A percentile compares a stretch with the other conserved stretches of the same genome.
These are phyloP conservation scores for Drosophila infuscata DNA, from an alignment of 2,888 invertebrate species.

Conservation along the genomic window DNA sequence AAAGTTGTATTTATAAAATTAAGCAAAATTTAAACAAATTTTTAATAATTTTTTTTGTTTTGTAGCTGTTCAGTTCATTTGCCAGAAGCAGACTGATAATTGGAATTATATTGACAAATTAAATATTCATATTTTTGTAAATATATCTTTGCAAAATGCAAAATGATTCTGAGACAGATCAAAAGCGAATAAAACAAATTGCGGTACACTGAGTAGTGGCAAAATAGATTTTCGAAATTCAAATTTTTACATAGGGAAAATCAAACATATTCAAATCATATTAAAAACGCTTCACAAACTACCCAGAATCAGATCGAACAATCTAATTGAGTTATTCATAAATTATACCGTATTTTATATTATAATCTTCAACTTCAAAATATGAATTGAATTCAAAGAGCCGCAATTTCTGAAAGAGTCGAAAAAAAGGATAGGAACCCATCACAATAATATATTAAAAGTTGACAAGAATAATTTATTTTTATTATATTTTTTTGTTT, in stretches of 20 bases:
- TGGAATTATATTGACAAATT: not conserved
- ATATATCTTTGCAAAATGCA: not conserved
- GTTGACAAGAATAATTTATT: conserved; percentile 18
- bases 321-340: not conserved
- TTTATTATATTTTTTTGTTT: conserved; percentile 45
- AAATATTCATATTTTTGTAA: not conserved
- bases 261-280: not conserved
- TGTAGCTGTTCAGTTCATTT: conserved; percentile 15
- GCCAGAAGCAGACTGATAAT: conserved; percentile 36
- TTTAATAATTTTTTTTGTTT: conserved; percentile 4
- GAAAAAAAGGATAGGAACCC: not conserved
- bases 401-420: not conserved
- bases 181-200: not conserved
- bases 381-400: not conserved
- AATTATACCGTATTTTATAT: not conserved
- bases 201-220: not conserved
- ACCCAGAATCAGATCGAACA: not conserved
- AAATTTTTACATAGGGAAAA: not conserved
- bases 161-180: not conserved
- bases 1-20: conserved; percentile 5
- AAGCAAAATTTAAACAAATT: not conserved
- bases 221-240: no score
- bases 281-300: not conserved
- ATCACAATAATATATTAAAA: not conserved
- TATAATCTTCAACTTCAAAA: not conserved